Base-by-base conservation (phyloP, 92 coral and sea anemone genomes). In the Porites lobata region DNA sequence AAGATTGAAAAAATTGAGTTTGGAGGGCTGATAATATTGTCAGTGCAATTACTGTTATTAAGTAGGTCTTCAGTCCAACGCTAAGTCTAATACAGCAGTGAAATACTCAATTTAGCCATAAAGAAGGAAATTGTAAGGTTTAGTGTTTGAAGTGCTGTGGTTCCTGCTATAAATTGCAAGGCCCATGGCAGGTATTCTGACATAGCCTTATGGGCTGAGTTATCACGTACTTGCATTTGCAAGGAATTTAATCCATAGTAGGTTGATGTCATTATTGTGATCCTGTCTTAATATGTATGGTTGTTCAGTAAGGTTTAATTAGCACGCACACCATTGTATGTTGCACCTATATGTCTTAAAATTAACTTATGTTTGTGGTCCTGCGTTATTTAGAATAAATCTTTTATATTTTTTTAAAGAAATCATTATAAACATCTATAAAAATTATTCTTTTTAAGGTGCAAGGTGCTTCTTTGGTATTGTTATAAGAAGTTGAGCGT, bases 401-500 rank as follows among this genome's bases (percentile, higher is more conserved):
- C 51, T 83, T 84, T 84, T 57, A 50, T 73, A 73, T 73, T 84
- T 83, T 84, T 83, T 71, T 71, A 69, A 74, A 22, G 75, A 73
- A 84, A 75, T 74, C 62, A 81, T 81, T 68, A 69, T 61, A 84
- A 70, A 73, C 63, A 50, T 18, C 56, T 12, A 62, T 9, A 21
- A 72, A 72, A 84, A 62, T 50, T 18, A 82, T 57, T 17, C 1
- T 9, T 50, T 84, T 84, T 62, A 74, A 62, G 13, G 69, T 58
- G 15, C 12, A 20, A 18, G 51, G 61, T 53, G 63, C 24, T 56
- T 20, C 32, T 29, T 9, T 38, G 47, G 47, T 38, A 38, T 38
- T 43, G 6, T 5, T 58, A 58, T 20, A 65, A 9, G 20, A 65
- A 65, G 19, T 58, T 38, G 47, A 38, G 6, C 47, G 0, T 38